A percentile compares a stretch with the other conserved stretches of the same genome.
These are phyloP conservation scores for Pseudococcus jackbeardsleyi DNA, from an alignment of 2,888 invertebrate genomes.

Conservation along the genomic window DNA sequence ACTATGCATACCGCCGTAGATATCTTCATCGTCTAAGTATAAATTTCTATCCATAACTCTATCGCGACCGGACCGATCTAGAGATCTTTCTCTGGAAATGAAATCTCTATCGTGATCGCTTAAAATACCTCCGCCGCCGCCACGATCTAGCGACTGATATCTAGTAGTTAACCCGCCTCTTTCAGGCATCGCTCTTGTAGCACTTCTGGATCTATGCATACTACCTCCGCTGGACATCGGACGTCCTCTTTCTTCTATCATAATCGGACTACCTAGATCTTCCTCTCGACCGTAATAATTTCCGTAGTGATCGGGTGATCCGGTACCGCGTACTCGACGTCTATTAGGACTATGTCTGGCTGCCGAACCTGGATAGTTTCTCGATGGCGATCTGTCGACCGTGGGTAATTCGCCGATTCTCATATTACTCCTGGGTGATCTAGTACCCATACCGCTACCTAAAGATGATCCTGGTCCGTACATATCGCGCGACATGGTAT, in stretches of 20 bases:
- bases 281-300: constrained; percentile 75
- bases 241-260: constrained; percentile 81
- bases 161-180: constrained; percentile 71
- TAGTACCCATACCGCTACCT: constrained; percentile 77
- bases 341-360: constrained; percentile 71
- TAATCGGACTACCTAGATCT: constrained; percentile 87
- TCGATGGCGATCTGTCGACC: constrained; percentile 90
- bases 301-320: constrained; percentile 74
- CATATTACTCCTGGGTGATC: constrained; percentile 76
- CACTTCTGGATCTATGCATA: constrained; percentile 84
- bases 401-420: constrained; percentile 83
- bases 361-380: constrained; percentile 78
- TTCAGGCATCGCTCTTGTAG: constrained; percentile 79
- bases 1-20: constrained; percentile 72
- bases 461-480: constrained; percentile 72
- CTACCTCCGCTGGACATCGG: constrained; percentile 77
- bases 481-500: constrained; percentile 75
- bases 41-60: constrained; percentile 78
- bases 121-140: constrained; percentile 76
- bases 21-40: constrained; percentile 78
- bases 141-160: constrained; percentile 81
- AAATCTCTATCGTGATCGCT: constrained; percentile 83
- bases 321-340: constrained; percentile 70
- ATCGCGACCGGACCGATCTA: constrained; percentile 75
- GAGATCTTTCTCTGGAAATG: constrained; percentile 80